A percentile compares a stretch with the other conserved stretches of the same genome.
These are phyloP conservation scores for Agonopterix heracliana DNA, from an alignment of 2,888 invertebrate genomes.

Conservation along the genomic window DNA sequence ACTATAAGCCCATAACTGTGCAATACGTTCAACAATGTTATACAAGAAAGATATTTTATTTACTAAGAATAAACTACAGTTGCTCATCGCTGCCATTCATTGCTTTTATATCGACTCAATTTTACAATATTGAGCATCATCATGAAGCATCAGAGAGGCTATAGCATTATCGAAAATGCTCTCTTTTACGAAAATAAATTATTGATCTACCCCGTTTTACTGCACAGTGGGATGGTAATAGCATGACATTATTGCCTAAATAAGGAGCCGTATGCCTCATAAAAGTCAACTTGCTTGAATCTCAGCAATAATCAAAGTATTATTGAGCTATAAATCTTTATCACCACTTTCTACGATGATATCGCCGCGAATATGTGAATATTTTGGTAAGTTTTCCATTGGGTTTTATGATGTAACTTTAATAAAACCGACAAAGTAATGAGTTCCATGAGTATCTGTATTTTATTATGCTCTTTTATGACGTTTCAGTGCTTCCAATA, in stretches of 20 bases:
- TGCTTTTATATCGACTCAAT: too few relatives aligned
- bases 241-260: constrained; percentile 57
- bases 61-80: too few relatives aligned
- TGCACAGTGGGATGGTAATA: constrained; percentile 41
- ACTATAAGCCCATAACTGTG: too few relatives aligned
- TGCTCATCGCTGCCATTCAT: too few relatives aligned
- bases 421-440: constrained; percentile 5
- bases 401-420: constrained; percentile 10
- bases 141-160: too few relatives aligned
- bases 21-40: too few relatives aligned
- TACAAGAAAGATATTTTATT: too few relatives aligned
- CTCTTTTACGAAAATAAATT: neutral
- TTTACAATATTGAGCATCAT: too few relatives aligned
- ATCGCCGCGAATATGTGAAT: constrained; percentile 48
- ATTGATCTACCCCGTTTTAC: constrained; percentile 38
- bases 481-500: neutral
- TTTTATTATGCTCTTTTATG: constrained; percentile 6
- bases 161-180: too few relatives aligned
- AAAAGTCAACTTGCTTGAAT: constrained; percentile 65
- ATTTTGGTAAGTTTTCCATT: constrained; percentile 48
- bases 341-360: constrained; percentile 38
- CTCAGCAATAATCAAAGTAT: constrained; percentile 69
- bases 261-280: constrained; percentile 58
- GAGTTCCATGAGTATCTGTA: constrained; percentile 4
- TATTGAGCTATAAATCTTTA: constrained; percentile 69